Evolutionary conservation across 2,888 invertebrate genomes (phyloP), one percentile per base, ranked within the genome.

Genomic region (Phengaris alcon): DNA sequence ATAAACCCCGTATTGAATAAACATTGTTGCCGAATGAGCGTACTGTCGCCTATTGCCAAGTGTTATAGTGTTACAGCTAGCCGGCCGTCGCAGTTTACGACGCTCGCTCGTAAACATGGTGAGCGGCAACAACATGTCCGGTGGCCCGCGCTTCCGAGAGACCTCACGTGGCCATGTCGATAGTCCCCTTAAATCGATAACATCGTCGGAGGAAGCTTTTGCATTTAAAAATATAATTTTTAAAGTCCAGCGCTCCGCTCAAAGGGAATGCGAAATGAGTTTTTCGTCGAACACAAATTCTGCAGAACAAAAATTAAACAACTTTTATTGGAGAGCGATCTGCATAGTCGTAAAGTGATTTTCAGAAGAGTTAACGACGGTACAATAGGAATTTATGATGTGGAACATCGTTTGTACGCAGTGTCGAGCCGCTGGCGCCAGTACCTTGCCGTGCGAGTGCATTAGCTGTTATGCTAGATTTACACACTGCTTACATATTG

Each of bases 341-440:
- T 72, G 51, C 72, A 72, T 52, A 52, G 52, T 72, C 72, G 35
- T 72, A 72, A 72, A 72, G 72, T 22, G 72, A 70, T 72, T 72
- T 72, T 54, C 15, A 35, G 51, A 51, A 15, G 70, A 35, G 72
- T 13, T 72, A 72, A 72, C 54, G 72, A 72, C 52, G 52, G 6
- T 3, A 72, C 54, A 54, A 72, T 72, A 72, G 22, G 52, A 52
- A 54, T 72, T 72, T 72, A 72, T 72, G 72, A 72, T 22, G 52
- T 54, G 72, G 72, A 72, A 72, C 10, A 54, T 54, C 48, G 22
- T 1, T 10, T 3, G 15, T 15, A n/a, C 70, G 1, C 46, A 6
- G 46, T 13, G 44, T 46, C 59, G 3, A 4, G 13, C 7, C 2
- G 48, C 22, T 48, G 35, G 35, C 35, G 35, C 35, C 64, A 44